Conservation (phyloP, 1,140 invertebrate species). For the Pseudomyrmex cubaensis region DNA sequence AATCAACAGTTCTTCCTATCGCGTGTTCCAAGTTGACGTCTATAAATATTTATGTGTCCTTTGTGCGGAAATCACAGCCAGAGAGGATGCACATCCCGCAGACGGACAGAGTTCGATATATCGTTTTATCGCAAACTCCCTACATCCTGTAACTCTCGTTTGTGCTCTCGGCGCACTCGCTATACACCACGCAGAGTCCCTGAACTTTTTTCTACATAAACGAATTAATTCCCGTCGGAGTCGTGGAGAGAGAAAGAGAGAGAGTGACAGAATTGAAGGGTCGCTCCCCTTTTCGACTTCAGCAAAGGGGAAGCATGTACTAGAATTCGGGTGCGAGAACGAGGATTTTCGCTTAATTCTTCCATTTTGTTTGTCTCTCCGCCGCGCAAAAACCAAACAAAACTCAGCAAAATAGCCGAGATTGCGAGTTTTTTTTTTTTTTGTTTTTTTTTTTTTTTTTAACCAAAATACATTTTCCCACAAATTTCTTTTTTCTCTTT, state of each 20-base stretch:
- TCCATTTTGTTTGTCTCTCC: neutral
- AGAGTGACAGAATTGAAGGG: slow-evolving; percentile 31
- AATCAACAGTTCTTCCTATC: neutral
- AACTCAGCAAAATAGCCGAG: neutral
- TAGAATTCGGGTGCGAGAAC: slow-evolving; percentile 29
- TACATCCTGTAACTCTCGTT: slow-evolving; percentile 67
- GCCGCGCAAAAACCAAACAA: no score
- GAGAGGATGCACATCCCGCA: slow-evolving; percentile 41
- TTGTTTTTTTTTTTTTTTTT: neutral
- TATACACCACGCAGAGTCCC: slow-evolving; percentile 26
- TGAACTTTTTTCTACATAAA: slow-evolving; percentile 52
- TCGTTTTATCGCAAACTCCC: slow-evolving; percentile 56
- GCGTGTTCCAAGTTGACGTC: neutral
- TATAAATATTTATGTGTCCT: neutral
- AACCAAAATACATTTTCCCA: no score
- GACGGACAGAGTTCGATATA: slow-evolving; percentile 38
- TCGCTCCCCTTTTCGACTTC: slow-evolving; percentile 27
- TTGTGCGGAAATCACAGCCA: neutral
- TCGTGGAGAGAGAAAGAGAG: neutral
- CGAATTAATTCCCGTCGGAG: slow-evolving; percentile 64
- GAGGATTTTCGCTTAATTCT: neutral
- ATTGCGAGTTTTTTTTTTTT: no score
- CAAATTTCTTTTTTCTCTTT: no score
- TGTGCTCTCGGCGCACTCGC: neutral
- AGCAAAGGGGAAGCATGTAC: neutral